A percentile compares a stretch with the other conserved stretches of the same genome.
Evolutionary conservation across 2,113 vertebrate species (phyloP).

Genomic region (Cervus canadensis): DNA sequence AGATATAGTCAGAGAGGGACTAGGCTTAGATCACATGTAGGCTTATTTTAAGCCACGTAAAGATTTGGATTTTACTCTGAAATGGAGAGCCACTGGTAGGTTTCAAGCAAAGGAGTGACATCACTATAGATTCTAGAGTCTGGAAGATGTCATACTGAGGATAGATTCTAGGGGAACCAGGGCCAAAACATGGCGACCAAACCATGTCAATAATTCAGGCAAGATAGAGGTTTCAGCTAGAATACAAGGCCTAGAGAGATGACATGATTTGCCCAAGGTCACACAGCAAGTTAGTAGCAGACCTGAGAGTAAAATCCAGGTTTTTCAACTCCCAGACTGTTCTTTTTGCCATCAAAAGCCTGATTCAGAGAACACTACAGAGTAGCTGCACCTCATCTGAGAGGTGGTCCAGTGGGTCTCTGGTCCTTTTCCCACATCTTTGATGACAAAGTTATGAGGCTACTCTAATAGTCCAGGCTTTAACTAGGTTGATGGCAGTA

Average conservation of each 20-base stretch:
- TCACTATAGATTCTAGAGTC: slow-evolving; percentile 13
- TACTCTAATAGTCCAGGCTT: not conserved
- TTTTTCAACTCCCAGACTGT: not conserved
- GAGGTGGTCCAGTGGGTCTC: not conserved
- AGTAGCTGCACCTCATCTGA: not conserved
- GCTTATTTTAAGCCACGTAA: not conserved
- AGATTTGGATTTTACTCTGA: not conserved
- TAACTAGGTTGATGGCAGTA: not conserved
- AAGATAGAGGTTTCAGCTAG: not conserved
- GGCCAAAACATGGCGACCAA: not conserved
- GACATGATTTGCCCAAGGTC: not conserved
- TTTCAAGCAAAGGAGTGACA: not conserved
- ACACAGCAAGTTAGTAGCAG: not conserved
- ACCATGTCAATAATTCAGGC: not conserved
- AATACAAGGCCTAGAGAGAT: not conserved
- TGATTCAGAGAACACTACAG: not conserved
- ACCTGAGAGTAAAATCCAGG: not conserved
- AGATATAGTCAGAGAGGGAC: not conserved
- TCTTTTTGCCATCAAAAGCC: not conserved
- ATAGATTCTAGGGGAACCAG: not conserved
- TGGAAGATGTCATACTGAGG: not conserved
- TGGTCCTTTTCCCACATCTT: not conserved
- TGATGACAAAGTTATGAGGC: not conserved
- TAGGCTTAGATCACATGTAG: not conserved
- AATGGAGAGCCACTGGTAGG: not conserved